Evolutionary conservation across 2,888 invertebrate genomes (phyloP), one percentile per base, ranked within the genome.

Genomic region (Azorinus chamasolen): DNA sequence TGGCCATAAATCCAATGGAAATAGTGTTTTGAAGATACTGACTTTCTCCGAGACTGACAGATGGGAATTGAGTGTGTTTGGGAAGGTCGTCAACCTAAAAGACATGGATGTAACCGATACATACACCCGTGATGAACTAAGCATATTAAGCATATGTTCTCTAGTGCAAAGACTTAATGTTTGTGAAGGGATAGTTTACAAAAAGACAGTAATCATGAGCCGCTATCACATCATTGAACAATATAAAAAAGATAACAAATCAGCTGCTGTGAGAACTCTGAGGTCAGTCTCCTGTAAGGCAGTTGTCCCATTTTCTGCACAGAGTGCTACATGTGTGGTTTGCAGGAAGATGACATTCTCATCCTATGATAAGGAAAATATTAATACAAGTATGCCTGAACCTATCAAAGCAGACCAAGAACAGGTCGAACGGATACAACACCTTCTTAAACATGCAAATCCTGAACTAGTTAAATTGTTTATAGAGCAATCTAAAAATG

Each of bases 141-240:
- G 76, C 53, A 48, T 76, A 10, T 10, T 5, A 43, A n/a, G 32
- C 41, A 59, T 76, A 39, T 76, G 61, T 58, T n/a, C 41, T 14
- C 37, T 27, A 27, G 55, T 65, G 5, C 16, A 41, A 46, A 32
- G 8, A 41, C 18, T 70, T 5, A 65, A 62, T 25, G 14, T 66
- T 27, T 76, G 76, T 62, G 55, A 37, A 24, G 76, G 58, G 20
- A 58, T 71, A 22, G 50, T 25, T n/a, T 8, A 62, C 37, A 71
- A 24, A 16, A 61, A 62, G 46, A 22, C 25, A 16, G 41, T 62
- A 16, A 32, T 20, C 25, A 20, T 70, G 18, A 70, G 62, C 22
- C 43, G 63, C 6, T 70, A 27, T 20, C 57, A 57, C n/a, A 70
- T 51, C 18, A 20, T 70, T 10, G 57, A 70, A 37, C 14, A 55